A percentile compares a stretch with the other conserved stretches of the same genome.
Evolutionary conservation across 2,888 invertebrate species (phyloP).

Genomic region (Aphidoletes aphidimyza): DNA sequence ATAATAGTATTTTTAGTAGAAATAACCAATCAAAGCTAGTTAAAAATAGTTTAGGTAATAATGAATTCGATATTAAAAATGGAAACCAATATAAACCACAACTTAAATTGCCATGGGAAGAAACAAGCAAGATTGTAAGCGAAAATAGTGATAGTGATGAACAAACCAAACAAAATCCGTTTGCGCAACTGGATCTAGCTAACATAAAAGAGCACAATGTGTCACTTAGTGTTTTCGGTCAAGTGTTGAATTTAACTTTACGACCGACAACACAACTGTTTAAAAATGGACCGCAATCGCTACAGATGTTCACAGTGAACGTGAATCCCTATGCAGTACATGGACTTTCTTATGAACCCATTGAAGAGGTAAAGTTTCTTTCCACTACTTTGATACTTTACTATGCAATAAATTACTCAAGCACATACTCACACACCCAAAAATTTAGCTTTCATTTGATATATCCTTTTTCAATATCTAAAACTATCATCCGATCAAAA

Average conservation of each 20-base stretch:
- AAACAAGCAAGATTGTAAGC: neutral
- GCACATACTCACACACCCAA: too few species aligned
- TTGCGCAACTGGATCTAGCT: slow-evolving; percentile 58
- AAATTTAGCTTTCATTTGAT: too few species aligned
- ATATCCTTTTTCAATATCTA: too few species aligned
- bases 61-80: neutral
- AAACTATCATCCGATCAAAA: too few species aligned
- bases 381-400: neutral
- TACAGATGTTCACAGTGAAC: slow-evolving; percentile 85
- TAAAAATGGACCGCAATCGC: slow-evolving; percentile 71
- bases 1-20: slow-evolving; percentile 58
- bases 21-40: slow-evolving; percentile 55
- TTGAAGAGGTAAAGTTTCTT: slow-evolving; percentile 73
- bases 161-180: slow-evolving; percentile 56
- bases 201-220: slow-evolving; percentile 70
- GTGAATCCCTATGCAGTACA: slow-evolving; percentile 81
- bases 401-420: too few species aligned
- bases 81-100: neutral
- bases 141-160: slow-evolving; percentile 51
- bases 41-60: neutral
- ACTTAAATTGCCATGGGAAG: neutral
- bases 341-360: slow-evolving; percentile 82
- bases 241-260: slow-evolving; percentile 77
- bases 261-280: slow-evolving; percentile 82
- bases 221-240: slow-evolving; percentile 83